Evolutionary conservation across 2,797 vertebrate genomes (phyloP), one percentile per base, ranked within the genome.

Genomic region (Cossypha polioptera): DNA sequence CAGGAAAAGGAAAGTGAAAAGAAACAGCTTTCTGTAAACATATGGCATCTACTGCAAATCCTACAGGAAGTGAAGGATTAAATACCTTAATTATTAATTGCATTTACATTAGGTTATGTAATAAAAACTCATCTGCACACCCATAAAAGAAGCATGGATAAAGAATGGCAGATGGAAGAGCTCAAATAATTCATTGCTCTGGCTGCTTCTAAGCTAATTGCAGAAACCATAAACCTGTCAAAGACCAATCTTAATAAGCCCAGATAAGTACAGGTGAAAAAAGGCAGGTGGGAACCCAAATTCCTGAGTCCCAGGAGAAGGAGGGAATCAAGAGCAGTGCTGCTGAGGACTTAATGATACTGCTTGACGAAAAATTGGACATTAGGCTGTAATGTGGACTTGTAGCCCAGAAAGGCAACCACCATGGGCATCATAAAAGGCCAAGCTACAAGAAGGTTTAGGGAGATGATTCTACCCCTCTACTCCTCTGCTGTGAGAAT

Each of bases 361-460:
- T 47, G 5, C 31, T 35, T 31, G 40, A 48, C 24, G 47, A 35
- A 69, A 88, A 76, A 55, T 8, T 50, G 28, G 36, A 50, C n/a
- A 38, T 25, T 55, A 38, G 5, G 3, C 13, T 62, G 11, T 20
- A 48, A n/a, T 5, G 22, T 55, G 35, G 13, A n/a, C 28, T 36
- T 82, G 11, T 7, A 55, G 50, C 7, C 22, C 22, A 43, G 16
- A 75, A 40, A 15, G 47, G 9, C 9, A 68, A 26, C 3, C 11
- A 26, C 7, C 12, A 21, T 33, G 33, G 7, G 8, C 7, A 53
- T 10, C 35, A 43, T 36, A 43, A 29, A 57, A 67, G 53, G 9
- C 18, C 58, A 3, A 7, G 7, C 10, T 43, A 12, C n/a, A 31
- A 50, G 5, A 14, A n/a, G 16, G 21, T 16, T 0, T 0, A 72